Evolutionary conservation across 2,797 vertebrate species (phyloP).

Genomic region (Acropternis orthonyx): DNA sequence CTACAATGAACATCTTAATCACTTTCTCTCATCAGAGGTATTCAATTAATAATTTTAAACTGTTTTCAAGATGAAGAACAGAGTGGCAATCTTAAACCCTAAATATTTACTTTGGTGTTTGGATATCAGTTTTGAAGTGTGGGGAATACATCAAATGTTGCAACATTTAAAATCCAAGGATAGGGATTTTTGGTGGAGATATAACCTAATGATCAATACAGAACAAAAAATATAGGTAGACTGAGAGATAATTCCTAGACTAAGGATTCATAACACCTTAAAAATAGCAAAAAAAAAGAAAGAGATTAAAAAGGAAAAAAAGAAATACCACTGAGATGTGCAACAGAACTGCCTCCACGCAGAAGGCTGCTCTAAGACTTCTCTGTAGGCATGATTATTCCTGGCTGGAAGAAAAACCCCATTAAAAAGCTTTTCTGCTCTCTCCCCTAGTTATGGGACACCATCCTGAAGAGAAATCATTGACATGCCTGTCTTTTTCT

Average conservation of each 20-base stretch:
- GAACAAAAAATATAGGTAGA: not conserved
- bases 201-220: not conserved
- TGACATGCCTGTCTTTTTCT: conserved; percentile 20
- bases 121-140: not conserved
- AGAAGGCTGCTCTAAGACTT: not conserved
- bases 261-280: not conserved
- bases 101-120: not conserved
- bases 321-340: not conserved
- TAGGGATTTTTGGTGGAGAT: not conserved
- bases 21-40: not conserved
- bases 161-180: not conserved
- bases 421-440: conserved; percentile 16
- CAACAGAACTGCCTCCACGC: not conserved
- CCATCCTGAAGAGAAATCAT: conserved; percentile 9
- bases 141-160: not conserved
- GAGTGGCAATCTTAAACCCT: not conserved
- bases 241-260: not conserved
- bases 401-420: not conserved
- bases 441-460: not conserved
- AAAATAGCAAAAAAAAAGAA: accelerated
- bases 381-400: not conserved
- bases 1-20: not conserved
- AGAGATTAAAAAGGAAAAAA: not conserved
- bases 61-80: not conserved
- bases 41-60: not conserved